Conservation (phyloP, 2,888 invertebrate genomes). For the Dastarcus helophoroides region DNA sequence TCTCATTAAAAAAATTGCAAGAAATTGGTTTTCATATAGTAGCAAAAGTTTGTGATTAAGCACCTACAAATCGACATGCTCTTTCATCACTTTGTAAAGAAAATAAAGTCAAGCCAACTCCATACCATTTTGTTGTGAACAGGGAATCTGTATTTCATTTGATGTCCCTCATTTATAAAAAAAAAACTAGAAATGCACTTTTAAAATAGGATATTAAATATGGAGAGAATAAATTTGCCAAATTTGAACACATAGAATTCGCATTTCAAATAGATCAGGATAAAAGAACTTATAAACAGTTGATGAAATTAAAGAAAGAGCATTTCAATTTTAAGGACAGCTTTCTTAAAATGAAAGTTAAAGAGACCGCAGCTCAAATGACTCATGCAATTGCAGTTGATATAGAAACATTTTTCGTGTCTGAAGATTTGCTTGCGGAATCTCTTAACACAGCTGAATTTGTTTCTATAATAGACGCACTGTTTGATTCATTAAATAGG, state of each 20-base stretch:
- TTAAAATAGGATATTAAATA: slow-evolving; percentile 5
- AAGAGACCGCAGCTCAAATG: slow-evolving; percentile 9
- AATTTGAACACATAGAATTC: slow-evolving; percentile 9
- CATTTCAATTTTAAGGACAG: slow-evolving; percentile 9
- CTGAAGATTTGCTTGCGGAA: slow-evolving; percentile 6
- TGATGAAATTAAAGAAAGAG: slow-evolving; percentile 6
- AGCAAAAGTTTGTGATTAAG: slow-evolving; percentile 17
- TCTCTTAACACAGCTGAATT: slow-evolving; percentile 10
- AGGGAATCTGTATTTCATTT: slow-evolving; percentile 9
- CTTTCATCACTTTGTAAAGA: slow-evolving; percentile 4
- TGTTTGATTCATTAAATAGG: slow-evolving; percentile 11
- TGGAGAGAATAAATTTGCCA: slow-evolving; percentile 8
- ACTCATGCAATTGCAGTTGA: slow-evolving; percentile 8
- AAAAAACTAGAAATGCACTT: slow-evolving; percentile 12
- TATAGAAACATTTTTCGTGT: slow-evolving; percentile 7
- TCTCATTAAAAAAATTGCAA: slow-evolving; percentile 12
- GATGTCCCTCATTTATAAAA: slow-evolving; percentile 13
- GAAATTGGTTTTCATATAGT: slow-evolving; percentile 12
- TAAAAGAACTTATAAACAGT: slow-evolving; percentile 8
- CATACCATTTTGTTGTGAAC: slow-evolving; percentile 9
- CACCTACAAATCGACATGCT: slow-evolving; percentile 13
- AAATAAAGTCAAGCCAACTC: slow-evolving; percentile 1
- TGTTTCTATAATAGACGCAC: slow-evolving; percentile 6
- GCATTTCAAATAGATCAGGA: slow-evolving; percentile 10
- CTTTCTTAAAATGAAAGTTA: slow-evolving; percentile 12